These are phyloP conservation scores for Loriculus beryllinus DNA, from an alignment of 2,797 vertebrate species.

Conservation along the genomic window DNA sequence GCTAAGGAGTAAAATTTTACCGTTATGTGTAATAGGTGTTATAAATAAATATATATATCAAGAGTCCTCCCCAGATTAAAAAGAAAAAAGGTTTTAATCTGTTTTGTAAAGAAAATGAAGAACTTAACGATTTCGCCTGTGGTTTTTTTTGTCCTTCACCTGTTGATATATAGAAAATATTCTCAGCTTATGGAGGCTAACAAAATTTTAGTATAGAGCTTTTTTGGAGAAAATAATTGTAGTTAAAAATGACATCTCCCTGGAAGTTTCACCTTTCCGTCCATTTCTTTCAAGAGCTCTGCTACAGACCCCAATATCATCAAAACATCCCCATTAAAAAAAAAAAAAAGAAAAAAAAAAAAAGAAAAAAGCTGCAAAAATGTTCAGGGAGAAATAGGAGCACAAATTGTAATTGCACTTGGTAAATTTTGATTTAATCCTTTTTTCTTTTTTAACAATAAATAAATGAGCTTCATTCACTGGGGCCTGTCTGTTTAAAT, in stretches of 20 bases:
- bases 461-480: not conserved
- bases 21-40: not conserved
- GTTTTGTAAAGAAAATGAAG: not conserved
- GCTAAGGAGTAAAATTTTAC: not conserved
- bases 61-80: not conserved
- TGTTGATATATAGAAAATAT: constrained; percentile 36
- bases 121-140: not conserved
- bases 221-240: not conserved
- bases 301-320: not conserved
- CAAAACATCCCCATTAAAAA: not conserved
- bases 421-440: not conserved
- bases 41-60: not conserved
- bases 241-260: not conserved
- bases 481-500: not conserved
- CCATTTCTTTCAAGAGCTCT: not conserved
- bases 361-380: not conserved
- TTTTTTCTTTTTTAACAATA: not conserved
- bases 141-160: not conserved
- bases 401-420: not conserved
- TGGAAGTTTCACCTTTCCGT: not conserved
- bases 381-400: not conserved
- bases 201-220: not conserved
- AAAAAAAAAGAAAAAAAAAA: not conserved
- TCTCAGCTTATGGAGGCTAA: not conserved
- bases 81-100: not conserved